Evolutionary conservation across 2,888 invertebrate genomes (phyloP).

Genomic region (Habrosyne pyritoides): DNA sequence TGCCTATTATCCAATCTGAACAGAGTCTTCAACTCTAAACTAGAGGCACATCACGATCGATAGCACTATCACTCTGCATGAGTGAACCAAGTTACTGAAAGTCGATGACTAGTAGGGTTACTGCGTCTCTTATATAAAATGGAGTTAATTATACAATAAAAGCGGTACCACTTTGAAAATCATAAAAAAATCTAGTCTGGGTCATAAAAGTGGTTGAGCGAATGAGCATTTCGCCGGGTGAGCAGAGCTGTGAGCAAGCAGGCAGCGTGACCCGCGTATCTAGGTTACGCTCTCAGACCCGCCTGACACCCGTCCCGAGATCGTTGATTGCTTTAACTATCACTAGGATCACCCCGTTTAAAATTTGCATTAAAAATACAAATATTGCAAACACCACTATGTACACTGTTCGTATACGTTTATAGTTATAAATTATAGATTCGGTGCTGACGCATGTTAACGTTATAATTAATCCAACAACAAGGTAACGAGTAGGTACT

Average conservation of each 20-base stretch:
- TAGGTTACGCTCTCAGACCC: conserved; percentile 48
- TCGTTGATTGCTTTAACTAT: conserved; percentile 23
- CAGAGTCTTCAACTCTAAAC: no score
- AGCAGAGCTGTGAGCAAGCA: conserved; percentile 34
- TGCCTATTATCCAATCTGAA: no score
- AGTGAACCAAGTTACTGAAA: neutral
- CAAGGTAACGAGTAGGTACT: neutral
- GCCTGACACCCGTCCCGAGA: conserved; percentile 21
- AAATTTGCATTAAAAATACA: neutral
- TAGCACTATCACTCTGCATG: neutral
- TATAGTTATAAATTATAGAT: neutral
- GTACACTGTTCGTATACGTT: no score
- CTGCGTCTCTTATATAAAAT: no score
- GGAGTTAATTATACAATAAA: neutral
- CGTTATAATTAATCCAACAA: neutral
- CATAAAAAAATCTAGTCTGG: neutral
- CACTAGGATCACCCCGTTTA: neutral
- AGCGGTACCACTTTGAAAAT: neutral
- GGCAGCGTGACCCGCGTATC: conserved; percentile 54
- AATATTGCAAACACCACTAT: neutral
- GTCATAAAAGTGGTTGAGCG: conserved; percentile 39
- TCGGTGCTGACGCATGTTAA: neutral
- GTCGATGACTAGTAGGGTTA: neutral
- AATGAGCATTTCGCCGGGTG: conserved; percentile 46
- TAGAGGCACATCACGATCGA: neutral